These are phyloP conservation scores for Ptychochromis oligacanthus DNA, from an alignment of 2,113 vertebrate genomes.

Conservation along the genomic window DNA sequence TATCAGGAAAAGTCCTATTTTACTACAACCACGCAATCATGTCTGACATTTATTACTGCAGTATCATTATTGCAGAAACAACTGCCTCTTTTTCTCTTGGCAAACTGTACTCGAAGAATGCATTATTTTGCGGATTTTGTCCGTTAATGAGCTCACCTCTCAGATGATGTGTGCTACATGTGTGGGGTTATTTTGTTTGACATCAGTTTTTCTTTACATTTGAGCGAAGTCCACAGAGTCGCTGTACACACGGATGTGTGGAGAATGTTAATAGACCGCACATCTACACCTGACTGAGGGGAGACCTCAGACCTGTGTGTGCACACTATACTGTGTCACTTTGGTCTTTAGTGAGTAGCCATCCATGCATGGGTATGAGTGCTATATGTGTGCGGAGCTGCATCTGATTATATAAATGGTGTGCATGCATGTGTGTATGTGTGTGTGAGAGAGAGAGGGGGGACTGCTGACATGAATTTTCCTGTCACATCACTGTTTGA, in stretches of 20 bases:
- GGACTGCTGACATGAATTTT: conserved; percentile 32
- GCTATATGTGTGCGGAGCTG: neutral
- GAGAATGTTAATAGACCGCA: conserved; percentile 37
- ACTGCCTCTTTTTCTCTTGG: neutral
- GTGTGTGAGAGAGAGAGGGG: neutral
- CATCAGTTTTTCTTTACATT: conserved; percentile 47
- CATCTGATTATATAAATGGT: conserved; percentile 8
- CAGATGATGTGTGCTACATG: neutral
- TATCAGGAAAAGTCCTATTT: neutral
- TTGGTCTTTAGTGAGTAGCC: neutral
- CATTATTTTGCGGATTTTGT: neutral
- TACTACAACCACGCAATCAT: neutral
- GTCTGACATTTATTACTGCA: neutral
- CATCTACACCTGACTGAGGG: conserved; percentile 44
- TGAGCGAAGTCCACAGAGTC: conserved; percentile 33
- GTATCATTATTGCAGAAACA: neutral
- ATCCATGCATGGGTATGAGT: conserved; percentile 25
- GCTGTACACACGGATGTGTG: conserved; percentile 31
- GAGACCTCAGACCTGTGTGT: conserved; percentile 12
- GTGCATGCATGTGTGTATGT: neutral
- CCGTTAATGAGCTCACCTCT: conserved; percentile 18
- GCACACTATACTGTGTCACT: conserved; percentile 2
- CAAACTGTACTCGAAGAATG: neutral
- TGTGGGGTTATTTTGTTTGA: conserved; percentile 47
- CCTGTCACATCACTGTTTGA: neutral